phyloP scores from a whole-genome alignment of 2,113 vertebrate species.

The Bagarius yarrelli region DNA sequence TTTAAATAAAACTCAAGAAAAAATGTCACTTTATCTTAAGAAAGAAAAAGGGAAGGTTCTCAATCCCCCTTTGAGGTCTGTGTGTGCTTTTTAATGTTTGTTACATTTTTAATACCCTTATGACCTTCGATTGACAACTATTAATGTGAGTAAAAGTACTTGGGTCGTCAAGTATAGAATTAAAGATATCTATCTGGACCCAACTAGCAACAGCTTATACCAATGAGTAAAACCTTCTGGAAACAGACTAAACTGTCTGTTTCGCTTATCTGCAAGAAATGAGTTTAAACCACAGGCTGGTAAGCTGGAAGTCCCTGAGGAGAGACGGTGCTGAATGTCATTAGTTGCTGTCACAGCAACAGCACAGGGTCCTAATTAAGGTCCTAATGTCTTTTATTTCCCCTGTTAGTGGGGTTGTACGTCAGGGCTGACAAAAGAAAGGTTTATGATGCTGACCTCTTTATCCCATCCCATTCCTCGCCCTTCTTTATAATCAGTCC shows the following conservation, averaged over 20 bases:
- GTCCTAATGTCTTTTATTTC: neutral
- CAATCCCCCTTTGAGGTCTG: too few relatives aligned
- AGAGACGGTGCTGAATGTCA: neutral
- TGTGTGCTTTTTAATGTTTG: too few relatives aligned
- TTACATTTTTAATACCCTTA: neutral
- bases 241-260: neutral
- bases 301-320: constrained; percentile 4
- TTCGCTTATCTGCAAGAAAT: constrained; percentile 13
- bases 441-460: neutral
- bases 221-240: neutral
- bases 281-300: constrained; percentile 1
- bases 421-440: constrained; percentile 4
- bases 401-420: neutral
- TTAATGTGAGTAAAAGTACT: too few relatives aligned
- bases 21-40: too few relatives aligned
- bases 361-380: neutral
- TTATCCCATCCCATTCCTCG: neutral
- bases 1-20: too few relatives aligned
- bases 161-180: neutral
- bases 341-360: constrained; percentile 29
- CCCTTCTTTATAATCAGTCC: neutral
- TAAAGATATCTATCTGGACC: neutral
- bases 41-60: too few relatives aligned
- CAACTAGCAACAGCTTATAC: neutral
- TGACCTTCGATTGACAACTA: neutral